These are phyloP conservation scores for Chalcis sispes DNA, from an alignment of 2,888 invertebrate species.

Conservation along the genomic window DNA sequence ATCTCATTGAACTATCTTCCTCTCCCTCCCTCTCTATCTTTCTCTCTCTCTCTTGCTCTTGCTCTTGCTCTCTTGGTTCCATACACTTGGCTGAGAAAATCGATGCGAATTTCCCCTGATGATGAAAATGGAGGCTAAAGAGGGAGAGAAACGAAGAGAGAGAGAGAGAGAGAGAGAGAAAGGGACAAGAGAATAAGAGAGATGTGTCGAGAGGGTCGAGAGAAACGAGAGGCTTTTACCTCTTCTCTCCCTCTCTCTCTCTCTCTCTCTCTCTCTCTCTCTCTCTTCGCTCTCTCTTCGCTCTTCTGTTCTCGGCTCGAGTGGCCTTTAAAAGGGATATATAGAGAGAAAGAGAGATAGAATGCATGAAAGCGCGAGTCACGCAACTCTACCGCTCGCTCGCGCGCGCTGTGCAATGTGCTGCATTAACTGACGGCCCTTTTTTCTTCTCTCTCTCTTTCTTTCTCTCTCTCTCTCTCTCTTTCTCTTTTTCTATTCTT, in stretches of 20 bases:
- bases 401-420: too few species aligned
- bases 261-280: background rate
- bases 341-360: background rate
- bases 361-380: background rate
- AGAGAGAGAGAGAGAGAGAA: too few species aligned
- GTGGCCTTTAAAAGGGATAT: constrained; percentile 19
- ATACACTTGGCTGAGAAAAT: background rate
- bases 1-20: too few species aligned
- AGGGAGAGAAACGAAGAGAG: too few species aligned
- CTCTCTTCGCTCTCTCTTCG: constrained; percentile 2
- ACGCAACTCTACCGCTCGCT: background rate
- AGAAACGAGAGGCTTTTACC: constrained; percentile 6
- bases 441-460: constrained; percentile 7
- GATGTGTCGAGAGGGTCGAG: too few species aligned
- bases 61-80: too few species aligned
- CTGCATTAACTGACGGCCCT: constrained; percentile 1
- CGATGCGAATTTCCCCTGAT: constrained; percentile 34
- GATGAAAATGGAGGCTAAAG: background rate
- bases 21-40: too few species aligned
- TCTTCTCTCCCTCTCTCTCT: constrained; percentile 14
- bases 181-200: too few species aligned
- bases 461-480: background rate
- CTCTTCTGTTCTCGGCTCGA: constrained; percentile 8
- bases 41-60: too few species aligned
- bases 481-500: background rate